phyloP scores from a whole-genome alignment of 2,888 invertebrate genomes.

The Pinctada fucata region DNA sequence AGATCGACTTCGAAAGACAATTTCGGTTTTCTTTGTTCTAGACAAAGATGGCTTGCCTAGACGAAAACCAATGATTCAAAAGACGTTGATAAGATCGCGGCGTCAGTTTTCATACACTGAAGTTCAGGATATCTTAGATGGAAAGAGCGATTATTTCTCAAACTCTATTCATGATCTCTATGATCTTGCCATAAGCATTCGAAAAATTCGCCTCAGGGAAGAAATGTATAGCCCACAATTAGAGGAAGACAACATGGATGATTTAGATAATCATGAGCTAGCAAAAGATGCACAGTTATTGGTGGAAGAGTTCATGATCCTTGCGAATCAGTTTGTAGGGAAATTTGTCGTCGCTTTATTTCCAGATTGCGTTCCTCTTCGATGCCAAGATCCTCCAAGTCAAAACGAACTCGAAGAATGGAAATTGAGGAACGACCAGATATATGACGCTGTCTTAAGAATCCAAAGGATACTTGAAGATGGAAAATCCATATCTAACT shows the following conservation, averaged over 20 bases:
- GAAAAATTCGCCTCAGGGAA: slow-evolving; percentile 33
- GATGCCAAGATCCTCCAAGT: slow-evolving; percentile 40
- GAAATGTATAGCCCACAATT: slow-evolving; percentile 20
- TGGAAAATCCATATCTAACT: too few relatives aligned
- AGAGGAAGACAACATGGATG: background rate
- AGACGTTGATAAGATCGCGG: slow-evolving; percentile 28
- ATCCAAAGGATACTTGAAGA: background rate
- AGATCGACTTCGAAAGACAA: slow-evolving; percentile 34
- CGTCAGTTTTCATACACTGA: slow-evolving; percentile 40
- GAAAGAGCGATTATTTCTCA: background rate
- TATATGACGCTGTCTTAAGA: background rate
- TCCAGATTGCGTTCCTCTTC: slow-evolving; percentile 39
- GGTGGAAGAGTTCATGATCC: slow-evolving; percentile 51
- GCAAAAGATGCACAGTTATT: slow-evolving; percentile 45
- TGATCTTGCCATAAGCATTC: slow-evolving; percentile 22
- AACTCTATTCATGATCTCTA: slow-evolving; percentile 24
- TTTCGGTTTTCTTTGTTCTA: slow-evolving; percentile 45
- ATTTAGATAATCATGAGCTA: background rate
- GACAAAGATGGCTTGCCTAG: slow-evolving; percentile 13
- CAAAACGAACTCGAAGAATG: slow-evolving; percentile 31
- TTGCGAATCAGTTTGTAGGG: slow-evolving; percentile 42
- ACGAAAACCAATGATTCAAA: background rate
- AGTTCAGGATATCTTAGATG: slow-evolving; percentile 35
- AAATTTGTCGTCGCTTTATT: slow-evolving; percentile 29
- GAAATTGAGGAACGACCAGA: background rate